Evolutionary conservation across 2,113 vertebrate genomes (phyloP).

Genomic region (Limnothrissa miodon): DNA sequence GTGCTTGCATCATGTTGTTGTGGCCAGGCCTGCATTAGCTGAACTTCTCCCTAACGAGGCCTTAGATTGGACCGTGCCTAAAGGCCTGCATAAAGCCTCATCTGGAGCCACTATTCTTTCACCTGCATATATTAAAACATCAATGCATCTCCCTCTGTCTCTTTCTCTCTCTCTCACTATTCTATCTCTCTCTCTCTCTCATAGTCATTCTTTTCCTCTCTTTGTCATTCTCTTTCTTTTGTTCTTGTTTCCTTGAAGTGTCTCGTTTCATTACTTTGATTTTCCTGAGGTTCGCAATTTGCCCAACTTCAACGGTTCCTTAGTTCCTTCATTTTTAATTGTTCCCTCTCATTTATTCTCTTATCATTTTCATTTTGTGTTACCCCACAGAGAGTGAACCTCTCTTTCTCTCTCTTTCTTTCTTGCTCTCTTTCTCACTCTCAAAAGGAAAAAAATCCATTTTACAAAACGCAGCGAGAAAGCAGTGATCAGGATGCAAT

Average conservation of each 20-base stretch:
- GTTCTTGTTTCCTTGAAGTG: neutral
- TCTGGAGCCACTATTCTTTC: neutral
- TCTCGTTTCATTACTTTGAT: neutral
- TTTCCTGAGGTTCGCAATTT: neutral
- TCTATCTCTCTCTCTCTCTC: neutral
- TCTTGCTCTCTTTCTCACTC: neutral
- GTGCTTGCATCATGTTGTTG: slow-evolving; percentile 39
- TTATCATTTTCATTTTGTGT: neutral
- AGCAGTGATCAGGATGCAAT: neutral
- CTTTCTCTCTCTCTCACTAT: neutral
- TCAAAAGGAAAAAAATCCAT: neutral
- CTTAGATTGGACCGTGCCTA: neutral
- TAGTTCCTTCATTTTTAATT: neutral
- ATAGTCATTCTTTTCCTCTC: neutral
- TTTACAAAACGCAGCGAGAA: neutral
- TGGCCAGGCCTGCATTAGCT: neutral
- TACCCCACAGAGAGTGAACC: neutral
- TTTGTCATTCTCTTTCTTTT: neutral
- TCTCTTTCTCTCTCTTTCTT: neutral
- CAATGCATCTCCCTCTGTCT: neutral
- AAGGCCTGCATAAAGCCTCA: neutral
- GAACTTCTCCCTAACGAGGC: neutral
- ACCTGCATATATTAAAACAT: neutral
- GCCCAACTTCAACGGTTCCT: neutral
- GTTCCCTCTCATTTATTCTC: neutral